These are phyloP conservation scores for Pollenia labialis DNA, from an alignment of 2,888 invertebrate genomes.

Conservation along the genomic window DNA sequence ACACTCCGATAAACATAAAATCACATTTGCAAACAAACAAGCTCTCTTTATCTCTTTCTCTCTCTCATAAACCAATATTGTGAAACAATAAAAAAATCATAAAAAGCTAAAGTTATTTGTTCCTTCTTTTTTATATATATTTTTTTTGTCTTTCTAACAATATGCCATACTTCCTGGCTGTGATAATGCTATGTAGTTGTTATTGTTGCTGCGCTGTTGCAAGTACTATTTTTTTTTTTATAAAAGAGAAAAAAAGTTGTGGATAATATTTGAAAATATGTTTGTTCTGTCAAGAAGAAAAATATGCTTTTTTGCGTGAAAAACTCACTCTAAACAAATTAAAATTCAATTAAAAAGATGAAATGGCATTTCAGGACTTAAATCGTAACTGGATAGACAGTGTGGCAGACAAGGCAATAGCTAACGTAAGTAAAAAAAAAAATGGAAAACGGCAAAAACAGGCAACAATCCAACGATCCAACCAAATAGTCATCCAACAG, in stretches of 20 bases:
- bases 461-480: conserved; percentile 42
- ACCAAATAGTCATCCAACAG: conserved; percentile 22
- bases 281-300: conserved; percentile 61
- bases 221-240: background rate
- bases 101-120: conserved; percentile 10
- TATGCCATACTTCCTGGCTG: conserved; percentile 51
- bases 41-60: background rate
- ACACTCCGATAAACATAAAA: conserved; percentile 17
- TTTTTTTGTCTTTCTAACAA: conserved; percentile 27
- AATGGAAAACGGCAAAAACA: conserved; percentile 42
- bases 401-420: conserved; percentile 66
- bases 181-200: conserved; percentile 41
- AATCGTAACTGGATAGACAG: conserved; percentile 70
- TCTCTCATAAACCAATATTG: conserved; percentile 17
- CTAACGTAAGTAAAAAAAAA: conserved; percentile 36
- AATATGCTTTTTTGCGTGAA: conserved; percentile 70
- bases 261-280: conserved; percentile 68
- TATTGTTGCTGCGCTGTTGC: conserved; percentile 4
- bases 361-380: conserved; percentile 80
- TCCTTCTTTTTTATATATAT: background rate
- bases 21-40: conserved; percentile 30
- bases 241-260: conserved; percentile 5
- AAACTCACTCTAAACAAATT: conserved; percentile 82
- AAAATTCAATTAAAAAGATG: conserved; percentile 83
- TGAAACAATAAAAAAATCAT: conserved; percentile 18